These are phyloP conservation scores for Protomyctophum bolini DNA, from an alignment of 2,113 vertebrate genomes.

Conservation along the genomic window DNA sequence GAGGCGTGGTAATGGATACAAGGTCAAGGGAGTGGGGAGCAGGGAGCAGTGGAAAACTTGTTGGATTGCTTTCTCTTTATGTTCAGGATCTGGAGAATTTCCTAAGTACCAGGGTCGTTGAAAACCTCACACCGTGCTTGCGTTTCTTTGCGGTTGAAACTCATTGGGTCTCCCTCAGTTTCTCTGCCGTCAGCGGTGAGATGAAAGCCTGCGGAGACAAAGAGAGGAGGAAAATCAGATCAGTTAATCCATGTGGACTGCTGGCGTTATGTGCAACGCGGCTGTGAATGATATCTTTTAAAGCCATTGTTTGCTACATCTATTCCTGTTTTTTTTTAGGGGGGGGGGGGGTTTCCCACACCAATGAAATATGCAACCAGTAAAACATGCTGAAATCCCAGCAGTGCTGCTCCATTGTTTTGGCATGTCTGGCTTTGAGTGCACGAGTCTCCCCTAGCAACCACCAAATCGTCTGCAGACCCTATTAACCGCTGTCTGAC, in stretches of 20 bases:
- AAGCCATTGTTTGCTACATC: neutral
- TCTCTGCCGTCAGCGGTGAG: constrained; percentile 44
- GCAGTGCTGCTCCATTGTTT: constrained; percentile 35
- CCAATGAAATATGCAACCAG: constrained; percentile 28
- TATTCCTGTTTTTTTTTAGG: neutral
- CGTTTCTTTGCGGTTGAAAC: constrained; percentile 32
- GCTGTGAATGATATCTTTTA: constrained; percentile 19
- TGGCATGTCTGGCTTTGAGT: constrained; percentile 58
- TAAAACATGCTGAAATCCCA: constrained; percentile 2
- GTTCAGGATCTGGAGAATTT: constrained; percentile 10
- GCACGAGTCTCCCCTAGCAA: constrained; percentile 51
- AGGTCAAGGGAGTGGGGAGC: constrained; percentile 13
- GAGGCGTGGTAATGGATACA: constrained; percentile 30
- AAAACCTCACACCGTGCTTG: constrained; percentile 48
- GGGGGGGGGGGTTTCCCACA: too few species aligned
- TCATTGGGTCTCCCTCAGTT: constrained; percentile 50
- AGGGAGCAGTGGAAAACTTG: constrained; percentile 14
- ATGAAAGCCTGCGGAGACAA: constrained; percentile 69
- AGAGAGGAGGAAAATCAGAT: constrained; percentile 53
- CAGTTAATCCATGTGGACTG: constrained; percentile 51
- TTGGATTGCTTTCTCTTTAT: constrained; percentile 20
- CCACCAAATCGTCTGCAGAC: constrained; percentile 48
- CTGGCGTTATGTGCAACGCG: constrained; percentile 23
- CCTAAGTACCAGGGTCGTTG: constrained; percentile 51
- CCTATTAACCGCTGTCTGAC: constrained; percentile 66